Evolutionary conservation across 2,888 invertebrate species (phyloP), one percentile per base, ranked within the genome.

Genomic region (Xiphydria camelus): DNA sequence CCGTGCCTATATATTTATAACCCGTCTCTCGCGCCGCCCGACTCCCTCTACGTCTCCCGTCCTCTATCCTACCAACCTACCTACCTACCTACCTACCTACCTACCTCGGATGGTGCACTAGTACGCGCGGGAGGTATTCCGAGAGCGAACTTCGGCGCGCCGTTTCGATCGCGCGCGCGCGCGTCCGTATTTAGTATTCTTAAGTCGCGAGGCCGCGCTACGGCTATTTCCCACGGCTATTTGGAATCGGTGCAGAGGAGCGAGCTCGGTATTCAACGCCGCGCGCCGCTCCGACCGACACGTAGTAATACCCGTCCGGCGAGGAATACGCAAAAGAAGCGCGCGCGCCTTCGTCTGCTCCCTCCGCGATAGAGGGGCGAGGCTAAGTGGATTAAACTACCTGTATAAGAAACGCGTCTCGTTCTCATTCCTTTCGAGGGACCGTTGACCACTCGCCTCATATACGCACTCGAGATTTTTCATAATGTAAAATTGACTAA

Each of bases 211-310:
- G 33, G 48, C 61, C 61, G 56, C 61, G 54, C 58, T n/a, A n/a
- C n/a, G n/a, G n/a, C n/a, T 66, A 66, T 70, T 73, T 73, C 73
- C 72, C 74, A 75, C 73, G 73, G 73, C 67, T 68, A 64, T 71
- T 68, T 65, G 62, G 59, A 70, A 70, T 68, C 69, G 64, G 51
- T 45, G 54, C 50, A 45, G 23, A 21, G 26, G 49, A 45, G 39
- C 39, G 59, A 59, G 62, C 66, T 65, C 55, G 64, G 64, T 64
- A 68, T 66, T 66, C 63, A 56, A 47, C 45, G 55, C 43, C 46
- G 56, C 50, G 49, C 52, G 49, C 53, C 55, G 40, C 21, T 31
- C 31, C 21, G 47, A 47, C 54, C 49, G 49, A 58, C 65, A 57
- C 57, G 57, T 62, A n/a, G n/a, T n/a, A 59, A 59, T 43, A 45